Percentiles rank a stretch among this genome's conserved stretches.
Evolutionary conservation across 1,140 invertebrate genomes (phyloP).

Genomic region (Drosophila aff.): DNA sequence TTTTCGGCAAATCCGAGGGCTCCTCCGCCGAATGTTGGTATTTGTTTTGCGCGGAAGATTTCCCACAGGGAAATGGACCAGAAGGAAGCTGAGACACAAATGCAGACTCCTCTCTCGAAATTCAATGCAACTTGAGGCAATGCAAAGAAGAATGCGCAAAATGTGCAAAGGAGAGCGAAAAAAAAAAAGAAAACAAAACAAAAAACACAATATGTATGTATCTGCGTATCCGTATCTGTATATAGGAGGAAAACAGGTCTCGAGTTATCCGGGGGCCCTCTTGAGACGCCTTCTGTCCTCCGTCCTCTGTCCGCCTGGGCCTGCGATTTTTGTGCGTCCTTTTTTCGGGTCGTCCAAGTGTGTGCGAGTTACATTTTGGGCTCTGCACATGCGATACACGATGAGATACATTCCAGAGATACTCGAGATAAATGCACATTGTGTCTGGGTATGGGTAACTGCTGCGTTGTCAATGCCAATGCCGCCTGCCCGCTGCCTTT

Average conservation of each 20-base stretch:
- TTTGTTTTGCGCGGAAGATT: slow-evolving; percentile 50
- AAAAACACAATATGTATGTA: slow-evolving; percentile 22
- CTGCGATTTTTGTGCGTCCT: slow-evolving; percentile 73
- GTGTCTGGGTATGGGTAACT: slow-evolving; percentile 24
- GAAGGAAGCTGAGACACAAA: slow-evolving; percentile 25
- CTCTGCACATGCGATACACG: slow-evolving; percentile 63
- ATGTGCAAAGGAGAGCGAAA: slow-evolving; percentile 47
- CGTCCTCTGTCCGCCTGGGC: slow-evolving; percentile 16
- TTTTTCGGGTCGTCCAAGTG: slow-evolving; percentile 39
- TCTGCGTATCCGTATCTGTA: slow-evolving; percentile 43
- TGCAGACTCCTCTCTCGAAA: background rate
- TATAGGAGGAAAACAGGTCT: slow-evolving; percentile 69
- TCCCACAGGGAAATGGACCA: slow-evolving; percentile 70
- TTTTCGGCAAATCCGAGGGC: slow-evolving; percentile 24
- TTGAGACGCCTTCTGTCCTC: slow-evolving; percentile 21
- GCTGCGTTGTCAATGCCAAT: slow-evolving; percentile 60
- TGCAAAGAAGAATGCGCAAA: slow-evolving; percentile 52
- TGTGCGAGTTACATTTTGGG: slow-evolving; percentile 59
- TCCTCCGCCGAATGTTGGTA: slow-evolving; percentile 37
- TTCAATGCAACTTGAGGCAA: slow-evolving; percentile 47
- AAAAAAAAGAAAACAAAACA: slow-evolving; percentile 8
- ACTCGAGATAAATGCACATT: slow-evolving; percentile 69
- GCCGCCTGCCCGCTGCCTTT: slow-evolving; percentile 11
- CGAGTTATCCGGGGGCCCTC: slow-evolving; percentile 53
- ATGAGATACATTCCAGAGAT: slow-evolving; percentile 74